Evolutionary conservation across 2,113 vertebrate genomes (phyloP).

Genomic region (Pontoporia blainvillei): DNA sequence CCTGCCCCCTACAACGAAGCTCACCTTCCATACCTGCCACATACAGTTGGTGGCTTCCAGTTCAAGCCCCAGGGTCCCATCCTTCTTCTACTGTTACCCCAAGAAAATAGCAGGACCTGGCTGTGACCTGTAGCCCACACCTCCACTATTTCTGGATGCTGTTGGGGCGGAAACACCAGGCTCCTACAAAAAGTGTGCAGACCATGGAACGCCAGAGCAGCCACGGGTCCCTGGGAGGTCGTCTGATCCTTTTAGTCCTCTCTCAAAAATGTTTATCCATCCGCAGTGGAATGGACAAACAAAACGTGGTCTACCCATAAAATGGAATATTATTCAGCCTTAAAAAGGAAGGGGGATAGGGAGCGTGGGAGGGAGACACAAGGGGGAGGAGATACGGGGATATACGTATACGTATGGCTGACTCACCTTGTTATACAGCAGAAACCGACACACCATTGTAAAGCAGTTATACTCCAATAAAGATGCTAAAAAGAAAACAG

Average conservation of each 20-base stretch:
- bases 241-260: neutral
- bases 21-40: accelerated
- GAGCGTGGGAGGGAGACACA: no score
- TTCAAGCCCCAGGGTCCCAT: neutral
- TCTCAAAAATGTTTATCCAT: neutral
- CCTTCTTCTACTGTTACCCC: neutral
- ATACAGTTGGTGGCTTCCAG: neutral
- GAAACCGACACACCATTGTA: no score
- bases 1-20: no score
- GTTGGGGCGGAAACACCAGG: neutral
- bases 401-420: no score
- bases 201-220: neutral
- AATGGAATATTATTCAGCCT: neutral
- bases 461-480: no score
- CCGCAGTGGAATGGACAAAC: neutral
- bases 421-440: no score
- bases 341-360: neutral
- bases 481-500: neutral
- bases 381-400: neutral
- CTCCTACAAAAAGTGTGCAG: neutral
- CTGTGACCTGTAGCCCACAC: neutral
- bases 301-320: neutral
- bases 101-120: neutral
- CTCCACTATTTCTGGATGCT: neutral
- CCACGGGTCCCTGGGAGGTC: neutral